Evolutionary conservation across 2,113 vertebrate genomes (phyloP).

Genomic region (Opisthocomus hoazin): DNA sequence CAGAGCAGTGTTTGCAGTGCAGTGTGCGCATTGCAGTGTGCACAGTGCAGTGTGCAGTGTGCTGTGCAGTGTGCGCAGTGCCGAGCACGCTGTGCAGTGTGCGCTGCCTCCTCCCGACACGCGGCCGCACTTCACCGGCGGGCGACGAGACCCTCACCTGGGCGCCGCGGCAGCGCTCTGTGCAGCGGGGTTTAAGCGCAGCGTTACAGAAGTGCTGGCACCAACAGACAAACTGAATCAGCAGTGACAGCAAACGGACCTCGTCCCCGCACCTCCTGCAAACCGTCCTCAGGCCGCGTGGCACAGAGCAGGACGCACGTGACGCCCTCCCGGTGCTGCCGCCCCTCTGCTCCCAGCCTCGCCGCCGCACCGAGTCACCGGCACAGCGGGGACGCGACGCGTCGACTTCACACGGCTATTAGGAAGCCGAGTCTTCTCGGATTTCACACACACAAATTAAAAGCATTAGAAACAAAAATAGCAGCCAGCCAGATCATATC

Average conservation of each 20-base stretch:
- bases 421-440: not conserved
- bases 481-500: not conserved
- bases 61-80: no score
- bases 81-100: no score
- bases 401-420: accelerated
- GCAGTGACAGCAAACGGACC: accelerated
- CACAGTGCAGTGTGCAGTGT: no score
- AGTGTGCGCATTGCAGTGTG: no score
- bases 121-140: accelerated
- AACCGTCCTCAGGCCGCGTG: not conserved
- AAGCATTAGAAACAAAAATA: not conserved
- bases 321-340: not conserved
- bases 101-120: not conserved
- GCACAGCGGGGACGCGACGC: accelerated
- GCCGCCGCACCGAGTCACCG: accelerated
- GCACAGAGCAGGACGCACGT: accelerated
- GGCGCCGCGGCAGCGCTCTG: accelerated
- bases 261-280: not conserved
- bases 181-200: accelerated
- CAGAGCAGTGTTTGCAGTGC: no score
- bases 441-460: not conserved
- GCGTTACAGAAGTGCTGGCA: no score
- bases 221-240: not conserved
- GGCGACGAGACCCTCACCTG: not conserved
- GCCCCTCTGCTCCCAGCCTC: not conserved